Evolutionary conservation across 2,797 vertebrate species (phyloP).

Genomic region (Enteromius paludinosus): DNA sequence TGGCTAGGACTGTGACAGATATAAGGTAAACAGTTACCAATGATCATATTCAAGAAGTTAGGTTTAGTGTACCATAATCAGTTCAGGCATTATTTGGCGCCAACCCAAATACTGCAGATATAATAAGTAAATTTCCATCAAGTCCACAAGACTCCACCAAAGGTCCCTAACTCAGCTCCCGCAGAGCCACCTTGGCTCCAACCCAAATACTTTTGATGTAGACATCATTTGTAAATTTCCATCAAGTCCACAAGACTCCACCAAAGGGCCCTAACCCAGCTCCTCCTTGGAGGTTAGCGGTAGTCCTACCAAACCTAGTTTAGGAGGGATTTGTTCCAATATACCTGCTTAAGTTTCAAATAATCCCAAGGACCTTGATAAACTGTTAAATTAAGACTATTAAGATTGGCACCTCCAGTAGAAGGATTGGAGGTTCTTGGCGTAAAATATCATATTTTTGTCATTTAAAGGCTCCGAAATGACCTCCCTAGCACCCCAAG

Average conservation of each 20-base stretch:
- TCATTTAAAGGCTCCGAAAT: neutral
- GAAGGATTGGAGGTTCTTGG: neutral
- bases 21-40: conserved; percentile 24
- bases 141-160: neutral
- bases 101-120: neutral
- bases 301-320: neutral
- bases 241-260: neutral
- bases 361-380: neutral
- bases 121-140: neutral
- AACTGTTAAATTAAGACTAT: neutral
- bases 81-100: too few species aligned
- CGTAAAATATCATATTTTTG: neutral
- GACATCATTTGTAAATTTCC: neutral
- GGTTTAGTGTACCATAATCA: neutral
- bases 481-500: neutral
- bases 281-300: neutral
- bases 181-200: neutral
- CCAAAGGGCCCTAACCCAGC: neutral
- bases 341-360: too few species aligned
- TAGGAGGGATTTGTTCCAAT: neutral
- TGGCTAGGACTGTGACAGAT: conserved; percentile 79
- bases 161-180: neutral
- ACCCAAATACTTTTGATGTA: neutral
- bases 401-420: neutral
- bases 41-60: neutral